Percentiles rank a stretch among this genome's conserved stretches.
Evolutionary conservation across 2,888 invertebrate genomes (phyloP).

Genomic region (Phyto melanocephala): DNA sequence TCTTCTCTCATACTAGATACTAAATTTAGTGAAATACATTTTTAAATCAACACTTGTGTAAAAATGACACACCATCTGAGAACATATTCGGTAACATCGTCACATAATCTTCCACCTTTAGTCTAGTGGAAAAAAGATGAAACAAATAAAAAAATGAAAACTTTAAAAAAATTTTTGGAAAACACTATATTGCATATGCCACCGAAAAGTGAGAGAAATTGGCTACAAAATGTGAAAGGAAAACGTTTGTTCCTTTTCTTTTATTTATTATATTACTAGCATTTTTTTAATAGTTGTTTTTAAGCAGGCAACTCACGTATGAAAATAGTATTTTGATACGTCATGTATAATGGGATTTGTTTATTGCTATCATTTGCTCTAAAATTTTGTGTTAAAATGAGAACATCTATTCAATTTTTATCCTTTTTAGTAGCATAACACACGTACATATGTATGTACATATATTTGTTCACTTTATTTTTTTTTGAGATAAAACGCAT

Average conservation of each 20-base stretch:
- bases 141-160: background rate
- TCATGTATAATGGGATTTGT: slow-evolving; percentile 78
- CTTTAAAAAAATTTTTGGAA: background rate
- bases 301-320: slow-evolving; percentile 76
- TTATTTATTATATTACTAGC: background rate
- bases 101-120: slow-evolving; percentile 30
- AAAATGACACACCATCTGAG: slow-evolving; percentile 28
- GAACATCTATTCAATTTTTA: slow-evolving; percentile 34
- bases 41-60: slow-evolving; percentile 46
- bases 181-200: slow-evolving; percentile 5
- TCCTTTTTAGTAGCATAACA: background rate
- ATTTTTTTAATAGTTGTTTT: slow-evolving; percentile 35
- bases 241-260: background rate
- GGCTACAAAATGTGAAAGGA: slow-evolving; percentile 20
- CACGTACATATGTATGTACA: background rate
- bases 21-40: background rate
- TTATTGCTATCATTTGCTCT: slow-evolving; percentile 77
- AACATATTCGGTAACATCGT: slow-evolving; percentile 17
- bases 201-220: slow-evolving; percentile 9
- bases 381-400: slow-evolving; percentile 57
- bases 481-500: slow-evolving; percentile 30
- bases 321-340: slow-evolving; percentile 76
- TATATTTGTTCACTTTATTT: background rate
- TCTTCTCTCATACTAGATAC: background rate
- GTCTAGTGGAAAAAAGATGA: background rate